Percentiles rank a stretch among this genome's conserved stretches.
phyloP scores from a whole-genome alignment of 1,140 invertebrate species.

The Lordiphosa collinella region DNA sequence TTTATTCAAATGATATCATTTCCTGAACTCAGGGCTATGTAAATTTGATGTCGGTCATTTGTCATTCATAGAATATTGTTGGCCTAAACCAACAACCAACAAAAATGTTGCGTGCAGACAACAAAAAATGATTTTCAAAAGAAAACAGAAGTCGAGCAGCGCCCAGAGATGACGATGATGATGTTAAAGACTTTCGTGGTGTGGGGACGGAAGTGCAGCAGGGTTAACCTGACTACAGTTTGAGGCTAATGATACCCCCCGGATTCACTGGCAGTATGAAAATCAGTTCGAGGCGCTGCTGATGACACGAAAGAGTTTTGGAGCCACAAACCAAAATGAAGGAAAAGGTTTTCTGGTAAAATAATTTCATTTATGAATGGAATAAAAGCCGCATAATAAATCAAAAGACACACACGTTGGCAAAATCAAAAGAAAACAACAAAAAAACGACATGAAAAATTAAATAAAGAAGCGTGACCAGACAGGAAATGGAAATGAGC shows the following conservation, averaged over 20 bases:
- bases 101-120: slow-evolving; percentile 48
- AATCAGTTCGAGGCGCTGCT: slow-evolving; percentile 33
- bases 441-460: background rate
- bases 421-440: too few species aligned
- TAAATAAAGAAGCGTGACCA: background rate
- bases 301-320: slow-evolving; percentile 34
- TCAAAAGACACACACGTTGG: slow-evolving; percentile 19
- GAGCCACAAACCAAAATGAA: background rate
- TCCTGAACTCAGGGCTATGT: slow-evolving; percentile 38
- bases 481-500: too few species aligned
- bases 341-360: background rate
- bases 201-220: slow-evolving; percentile 28
- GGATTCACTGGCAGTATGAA: slow-evolving; percentile 22
- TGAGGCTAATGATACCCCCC: slow-evolving; percentile 26
- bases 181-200: background rate
- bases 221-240: slow-evolving; percentile 20
- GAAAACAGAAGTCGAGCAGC: slow-evolving; percentile 46
- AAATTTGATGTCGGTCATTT: slow-evolving; percentile 43
- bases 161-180: too few species aligned
- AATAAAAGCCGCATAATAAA: slow-evolving; percentile 22
- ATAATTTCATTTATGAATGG: slow-evolving; percentile 43
- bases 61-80: slow-evolving; percentile 30
- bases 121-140: slow-evolving; percentile 35
- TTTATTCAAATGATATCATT: slow-evolving; percentile 15
- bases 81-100: slow-evolving; percentile 28